A percentile compares a stretch with the other conserved stretches of the same genome.
Evolutionary conservation across 2,888 invertebrate species (phyloP).

Genomic region (Plutella xylostella): DNA sequence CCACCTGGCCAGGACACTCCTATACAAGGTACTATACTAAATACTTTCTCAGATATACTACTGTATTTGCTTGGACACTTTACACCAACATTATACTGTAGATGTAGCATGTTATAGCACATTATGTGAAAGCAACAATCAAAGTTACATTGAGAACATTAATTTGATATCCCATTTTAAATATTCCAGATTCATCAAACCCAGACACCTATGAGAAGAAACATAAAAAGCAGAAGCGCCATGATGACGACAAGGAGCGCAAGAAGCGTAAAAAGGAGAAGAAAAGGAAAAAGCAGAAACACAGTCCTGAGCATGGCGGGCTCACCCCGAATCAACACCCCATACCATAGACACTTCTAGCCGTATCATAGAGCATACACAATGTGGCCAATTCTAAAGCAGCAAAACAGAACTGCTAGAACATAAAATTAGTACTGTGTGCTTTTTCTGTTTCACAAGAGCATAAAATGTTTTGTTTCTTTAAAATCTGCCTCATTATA

Average conservation of each 20-base stretch:
- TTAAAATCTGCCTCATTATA: too few species aligned
- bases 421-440: too few species aligned
- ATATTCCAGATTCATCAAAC: conserved; percentile 68
- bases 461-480: too few species aligned
- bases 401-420: too few species aligned
- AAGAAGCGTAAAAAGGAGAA: conserved; percentile 96
- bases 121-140: too few species aligned
- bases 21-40: conserved; percentile 64
- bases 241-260: conserved; percentile 93
- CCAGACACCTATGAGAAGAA: conserved; percentile 94
- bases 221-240: conserved; percentile 93
- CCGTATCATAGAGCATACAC: too few species aligned
- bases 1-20: conserved; percentile 81
- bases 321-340: conserved; percentile 64
- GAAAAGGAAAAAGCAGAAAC: conserved; percentile 94
- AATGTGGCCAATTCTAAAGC: too few species aligned
- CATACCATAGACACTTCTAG: too few species aligned
- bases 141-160: too few species aligned
- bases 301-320: conserved; percentile 88
- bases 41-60: background rate
- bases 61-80: background rate
- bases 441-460: too few species aligned
- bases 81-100: background rate
- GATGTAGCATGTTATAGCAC: too few species aligned
- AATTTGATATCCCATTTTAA: too few species aligned